Base-by-base conservation (phyloP, 2,888 invertebrate genomes). In the Neria commutata region DNA sequence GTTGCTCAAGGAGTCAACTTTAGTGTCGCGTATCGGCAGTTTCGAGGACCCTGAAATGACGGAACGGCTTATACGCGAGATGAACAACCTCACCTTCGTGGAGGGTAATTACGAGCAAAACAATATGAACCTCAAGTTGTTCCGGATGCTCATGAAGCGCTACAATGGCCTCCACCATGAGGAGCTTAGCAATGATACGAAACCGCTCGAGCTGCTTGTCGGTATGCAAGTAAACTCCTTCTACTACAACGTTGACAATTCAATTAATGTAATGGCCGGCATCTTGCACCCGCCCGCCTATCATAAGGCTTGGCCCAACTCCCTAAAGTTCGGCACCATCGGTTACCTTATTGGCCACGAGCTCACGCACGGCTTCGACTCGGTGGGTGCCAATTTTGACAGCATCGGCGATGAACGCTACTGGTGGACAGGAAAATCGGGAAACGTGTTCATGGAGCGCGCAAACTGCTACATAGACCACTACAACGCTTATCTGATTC, bases 271-370 rank as follows among this genome's bases (percentile, higher is more conserved):
- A 0, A 72, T 77, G 75, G 78, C 78, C 0, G 81, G 78, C 1
- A 63, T 74, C 24, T 62, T 79, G 2, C 67, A 76, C 67, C 76
- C 74, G 1, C 80, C 79, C 0, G 70, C 69, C 0, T 79, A 74
- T 48, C 72, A 79, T 49, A 70, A 68, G 2, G 51, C 64, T 1
- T 74, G 78, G 72, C 80, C 79, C 0, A 71, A 74, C 21, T 71
- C 77, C 0, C 54, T 79, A 1, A 79, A 78, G 58, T 80, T 69
- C 24, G 80, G 78, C 8, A 75, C 75, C 2, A 61, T 79, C 2
- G 79, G 80, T 1, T 79, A 71, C 24, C 50, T 80, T 47, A 67
- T 79, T 23, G 79, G 80, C 1, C 79, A 79, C 37, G 79, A 80
- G 61, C 62, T 80, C 21, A 79, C 79, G 0, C 80, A 79, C 37